Conservation (phyloP, 2,888 invertebrate genomes). For the Boloria euphrosyne region DNA sequence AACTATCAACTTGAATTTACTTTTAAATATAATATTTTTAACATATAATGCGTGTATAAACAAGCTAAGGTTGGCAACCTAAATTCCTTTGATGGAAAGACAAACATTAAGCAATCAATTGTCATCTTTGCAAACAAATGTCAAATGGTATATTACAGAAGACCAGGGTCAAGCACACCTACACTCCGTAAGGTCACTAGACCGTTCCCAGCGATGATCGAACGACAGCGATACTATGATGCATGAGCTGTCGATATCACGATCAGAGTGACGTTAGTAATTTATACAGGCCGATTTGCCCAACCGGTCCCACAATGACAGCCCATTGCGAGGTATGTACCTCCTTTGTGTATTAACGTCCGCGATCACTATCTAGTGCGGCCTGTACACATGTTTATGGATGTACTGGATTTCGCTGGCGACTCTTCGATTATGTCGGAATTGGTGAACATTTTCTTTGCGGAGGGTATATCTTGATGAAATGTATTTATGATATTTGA, state of each 20-base stretch:
- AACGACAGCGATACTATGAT: conserved; percentile 49
- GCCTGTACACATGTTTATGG: conserved; percentile 32
- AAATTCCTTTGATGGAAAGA: not conserved
- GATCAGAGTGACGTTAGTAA: conserved; percentile 44
- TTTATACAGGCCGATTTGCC: conserved; percentile 44
- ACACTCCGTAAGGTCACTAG: conserved; percentile 36
- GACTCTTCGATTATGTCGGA: conserved; percentile 16
- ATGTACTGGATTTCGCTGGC: conserved; percentile 15
- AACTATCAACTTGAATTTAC: no score
- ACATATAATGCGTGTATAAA: no score
- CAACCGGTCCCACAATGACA: conserved; percentile 43
- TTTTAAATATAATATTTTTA: no score
- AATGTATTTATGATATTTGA: not conserved
- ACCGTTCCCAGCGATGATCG: conserved; percentile 42
- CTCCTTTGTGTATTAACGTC: conserved; percentile 37
- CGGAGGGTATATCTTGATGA: not conserved
- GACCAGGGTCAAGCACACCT: conserved; percentile 35
- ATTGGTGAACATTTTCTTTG: conserved; percentile 8
- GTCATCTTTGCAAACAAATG: conserved; percentile 10
- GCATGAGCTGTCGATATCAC: conserved; percentile 49
- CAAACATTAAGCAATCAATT: not conserved
- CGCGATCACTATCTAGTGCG: conserved; percentile 32
- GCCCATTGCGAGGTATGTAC: conserved; percentile 35
- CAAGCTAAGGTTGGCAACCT: no score
- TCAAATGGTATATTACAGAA: conserved; percentile 15